Conservation (phyloP, 2,888 invertebrate species). For the Elmis aenea region DNA sequence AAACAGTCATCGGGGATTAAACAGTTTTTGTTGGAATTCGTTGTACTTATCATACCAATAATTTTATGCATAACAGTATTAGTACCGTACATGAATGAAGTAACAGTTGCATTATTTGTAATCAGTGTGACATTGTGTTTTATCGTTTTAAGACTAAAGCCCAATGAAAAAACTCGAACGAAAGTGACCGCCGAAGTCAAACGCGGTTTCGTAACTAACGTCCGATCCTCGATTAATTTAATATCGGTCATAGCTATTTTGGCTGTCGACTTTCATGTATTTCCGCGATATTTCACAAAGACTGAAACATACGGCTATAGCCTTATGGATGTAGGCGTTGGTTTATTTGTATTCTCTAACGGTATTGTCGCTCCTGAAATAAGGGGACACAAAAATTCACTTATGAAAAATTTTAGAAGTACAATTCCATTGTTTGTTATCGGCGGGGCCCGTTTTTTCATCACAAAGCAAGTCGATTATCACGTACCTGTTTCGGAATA, state of each 20-base stretch:
- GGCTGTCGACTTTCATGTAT: constrained; percentile 88
- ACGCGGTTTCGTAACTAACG: constrained; percentile 55
- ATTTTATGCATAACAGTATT: constrained; percentile 55
- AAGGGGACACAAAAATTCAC: constrained; percentile 34
- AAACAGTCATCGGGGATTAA: constrained; percentile 10
- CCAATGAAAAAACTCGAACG: background rate
- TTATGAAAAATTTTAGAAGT: constrained; percentile 40
- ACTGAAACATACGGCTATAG: constrained; percentile 81
- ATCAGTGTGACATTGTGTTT: constrained; percentile 17
- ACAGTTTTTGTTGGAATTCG: constrained; percentile 52
- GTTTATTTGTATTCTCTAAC: constrained; percentile 77
- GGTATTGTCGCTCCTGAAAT: constrained; percentile 66
- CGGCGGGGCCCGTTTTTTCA: constrained; percentile 59
- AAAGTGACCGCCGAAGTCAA: background rate
- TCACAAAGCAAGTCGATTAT: constrained; percentile 66
- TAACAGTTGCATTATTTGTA: constrained; percentile 23
- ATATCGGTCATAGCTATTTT: constrained; percentile 78
- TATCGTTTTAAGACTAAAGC: constrained; percentile 4
- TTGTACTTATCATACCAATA: constrained; percentile 52
- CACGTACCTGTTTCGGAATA: constrained; percentile 89
- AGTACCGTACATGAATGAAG: constrained; percentile 39
- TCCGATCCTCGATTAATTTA: constrained; percentile 66
- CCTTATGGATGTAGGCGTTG: constrained; percentile 95
- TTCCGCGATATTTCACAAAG: constrained; percentile 83
- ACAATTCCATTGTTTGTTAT: constrained; percentile 53